phyloP scores from a whole-genome alignment of 2,113 vertebrate genomes.

The Bufo gargarizans region DNA sequence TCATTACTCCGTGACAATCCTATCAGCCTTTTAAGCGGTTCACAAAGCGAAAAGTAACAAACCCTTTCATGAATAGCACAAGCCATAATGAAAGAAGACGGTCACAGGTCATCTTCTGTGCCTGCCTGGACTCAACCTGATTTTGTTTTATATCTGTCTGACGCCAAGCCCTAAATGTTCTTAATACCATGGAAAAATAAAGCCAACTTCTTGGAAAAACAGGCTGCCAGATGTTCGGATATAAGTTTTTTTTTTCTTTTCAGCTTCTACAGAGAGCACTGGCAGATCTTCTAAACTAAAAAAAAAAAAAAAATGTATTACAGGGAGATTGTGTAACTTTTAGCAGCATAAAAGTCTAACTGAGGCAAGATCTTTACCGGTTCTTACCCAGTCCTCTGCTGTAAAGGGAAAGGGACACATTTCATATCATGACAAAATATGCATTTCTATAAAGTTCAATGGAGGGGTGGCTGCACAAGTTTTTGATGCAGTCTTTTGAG shows the following conservation, averaged over 20 bases:
- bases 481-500: too few species aligned
- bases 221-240: slow-evolving; percentile 50
- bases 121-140: slow-evolving; percentile 32
- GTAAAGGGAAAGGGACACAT: not conserved
- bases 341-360: not conserved
- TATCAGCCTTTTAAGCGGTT: not conserved
- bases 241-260: slow-evolving; percentile 1
- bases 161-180: slow-evolving; percentile 36
- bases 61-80: not conserved
- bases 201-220: slow-evolving; percentile 49
- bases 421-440: too few species aligned
- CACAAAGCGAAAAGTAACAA: not conserved
- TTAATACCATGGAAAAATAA: slow-evolving; percentile 45
- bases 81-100: slow-evolving; percentile 12
- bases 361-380: not conserved
- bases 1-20: not conserved
- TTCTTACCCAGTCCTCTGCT: not conserved
- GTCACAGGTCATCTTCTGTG: slow-evolving; percentile 35
- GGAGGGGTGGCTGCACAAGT: too few species aligned
- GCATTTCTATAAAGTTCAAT: too few species aligned
- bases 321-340: slow-evolving; percentile 4
- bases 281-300: slow-evolving; percentile 32
- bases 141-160: slow-evolving; percentile 31
- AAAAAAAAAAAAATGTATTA: slow-evolving; percentile 30
- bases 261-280: not conserved